Conservation (phyloP, 2,888 invertebrate species). For the Idaea biselata region DNA sequence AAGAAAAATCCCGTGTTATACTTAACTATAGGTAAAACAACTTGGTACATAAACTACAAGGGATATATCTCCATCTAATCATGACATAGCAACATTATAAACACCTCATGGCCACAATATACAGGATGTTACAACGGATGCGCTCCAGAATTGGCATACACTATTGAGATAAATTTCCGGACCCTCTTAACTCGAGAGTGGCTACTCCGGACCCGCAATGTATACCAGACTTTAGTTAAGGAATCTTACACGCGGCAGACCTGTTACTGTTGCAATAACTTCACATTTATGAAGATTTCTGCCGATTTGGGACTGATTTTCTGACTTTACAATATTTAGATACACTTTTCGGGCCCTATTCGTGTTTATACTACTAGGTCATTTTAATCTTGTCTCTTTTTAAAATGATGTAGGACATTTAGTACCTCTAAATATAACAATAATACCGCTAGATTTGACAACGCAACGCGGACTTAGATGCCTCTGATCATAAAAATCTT, state of each 20-base stretch:
- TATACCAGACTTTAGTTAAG: slow-evolving; percentile 5
- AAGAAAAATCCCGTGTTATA: background rate
- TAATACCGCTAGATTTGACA: too few species aligned
- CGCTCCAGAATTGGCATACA: slow-evolving; percentile 16
- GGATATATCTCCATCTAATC: background rate
- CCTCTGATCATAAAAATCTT: too few species aligned
- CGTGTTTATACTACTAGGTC: too few species aligned
- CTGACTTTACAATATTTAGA: background rate
- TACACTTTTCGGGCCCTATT: too few species aligned
- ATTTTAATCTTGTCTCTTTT: too few species aligned
- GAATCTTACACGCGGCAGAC: background rate
- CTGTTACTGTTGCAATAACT: background rate
- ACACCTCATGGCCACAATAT: background rate
- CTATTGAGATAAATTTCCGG: slow-evolving; percentile 19
- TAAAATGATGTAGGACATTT: too few species aligned
- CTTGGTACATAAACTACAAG: background rate
- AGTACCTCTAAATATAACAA: too few species aligned
- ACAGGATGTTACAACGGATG: slow-evolving; percentile 18
- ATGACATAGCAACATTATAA: background rate
- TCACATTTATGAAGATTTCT: background rate
- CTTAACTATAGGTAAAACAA: background rate
- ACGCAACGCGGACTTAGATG: too few species aligned
- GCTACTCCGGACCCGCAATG: slow-evolving; percentile 8
- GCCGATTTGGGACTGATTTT: background rate
- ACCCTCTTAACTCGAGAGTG: slow-evolving; percentile 6